These are phyloP conservation scores for Alentia gelatinosa DNA, from an alignment of 2,888 invertebrate species.

Conservation along the genomic window DNA sequence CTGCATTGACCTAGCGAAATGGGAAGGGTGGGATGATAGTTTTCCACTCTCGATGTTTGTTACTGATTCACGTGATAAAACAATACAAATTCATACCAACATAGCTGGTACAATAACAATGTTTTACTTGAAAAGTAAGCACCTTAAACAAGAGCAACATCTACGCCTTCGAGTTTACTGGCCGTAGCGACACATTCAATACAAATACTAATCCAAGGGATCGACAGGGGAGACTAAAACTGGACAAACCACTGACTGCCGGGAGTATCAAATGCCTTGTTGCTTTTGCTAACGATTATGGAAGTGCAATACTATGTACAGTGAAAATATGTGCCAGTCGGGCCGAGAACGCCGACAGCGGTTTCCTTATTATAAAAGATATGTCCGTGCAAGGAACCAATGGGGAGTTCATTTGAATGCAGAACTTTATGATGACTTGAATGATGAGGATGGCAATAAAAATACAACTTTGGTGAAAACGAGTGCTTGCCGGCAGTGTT, in stretches of 20 bases:
- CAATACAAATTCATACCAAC: background rate
- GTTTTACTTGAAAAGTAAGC: background rate
- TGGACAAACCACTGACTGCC: background rate
- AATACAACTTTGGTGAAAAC: slow-evolving; percentile 41
- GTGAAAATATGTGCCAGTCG: background rate
- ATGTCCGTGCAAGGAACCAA: background rate
- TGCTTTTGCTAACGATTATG: background rate
- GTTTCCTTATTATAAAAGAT: slow-evolving; percentile 1
- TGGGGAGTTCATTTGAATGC: background rate
- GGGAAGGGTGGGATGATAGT: no score
- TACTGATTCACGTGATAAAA: no score
- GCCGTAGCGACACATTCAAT: background rate
- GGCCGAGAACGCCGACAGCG: no score
- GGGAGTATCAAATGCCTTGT: background rate
- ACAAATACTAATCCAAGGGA: background rate
- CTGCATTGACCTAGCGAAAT: no score
- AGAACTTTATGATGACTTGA: background rate
- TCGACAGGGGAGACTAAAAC: background rate
- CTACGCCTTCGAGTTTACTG: background rate
- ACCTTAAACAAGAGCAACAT: background rate
- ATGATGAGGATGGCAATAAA: slow-evolving; percentile 22
- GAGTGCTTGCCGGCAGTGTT: slow-evolving; percentile 4
- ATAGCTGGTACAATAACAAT: background rate
- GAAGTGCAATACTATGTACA: background rate
- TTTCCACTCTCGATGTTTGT: no score